These are phyloP conservation scores for Propsilocerus akamusi DNA, from an alignment of 1,140 invertebrate species.

Conservation along the genomic window DNA sequence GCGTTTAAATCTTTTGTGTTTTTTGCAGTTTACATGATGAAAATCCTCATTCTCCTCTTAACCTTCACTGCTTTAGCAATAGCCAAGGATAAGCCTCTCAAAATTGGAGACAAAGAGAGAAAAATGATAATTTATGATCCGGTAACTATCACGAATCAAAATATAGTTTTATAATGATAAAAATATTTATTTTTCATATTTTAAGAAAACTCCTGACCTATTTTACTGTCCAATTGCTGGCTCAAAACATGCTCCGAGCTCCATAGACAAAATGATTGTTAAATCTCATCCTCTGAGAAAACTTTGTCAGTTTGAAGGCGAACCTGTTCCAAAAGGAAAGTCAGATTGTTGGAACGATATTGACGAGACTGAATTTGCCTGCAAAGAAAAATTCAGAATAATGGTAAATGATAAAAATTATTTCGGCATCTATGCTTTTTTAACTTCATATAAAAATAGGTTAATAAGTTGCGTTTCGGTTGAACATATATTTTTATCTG, in stretches of 20 bases:
- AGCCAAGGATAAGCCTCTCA: not conserved
- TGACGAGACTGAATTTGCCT: slow-evolving; percentile 61
- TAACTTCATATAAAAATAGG: not conserved
- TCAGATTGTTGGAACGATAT: slow-evolving; percentile 67
- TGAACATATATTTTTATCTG: not conserved
- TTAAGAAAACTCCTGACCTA: slow-evolving; percentile 50
- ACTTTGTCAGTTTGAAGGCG: slow-evolving; percentile 58
- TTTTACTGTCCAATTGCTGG: slow-evolving; percentile 54
- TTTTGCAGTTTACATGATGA: no score
- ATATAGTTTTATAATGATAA: not conserved
- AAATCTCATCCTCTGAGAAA: slow-evolving; percentile 46
- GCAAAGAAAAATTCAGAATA: slow-evolving; percentile 65
- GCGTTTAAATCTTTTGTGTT: no score
- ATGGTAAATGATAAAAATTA: slow-evolving; percentile 37
- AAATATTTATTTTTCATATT: not conserved
- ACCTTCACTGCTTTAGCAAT: not conserved
- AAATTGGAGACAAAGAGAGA: slow-evolving; percentile 37
- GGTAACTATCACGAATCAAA: slow-evolving; percentile 2
- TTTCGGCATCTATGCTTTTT: not conserved
- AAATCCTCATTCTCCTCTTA: no score
- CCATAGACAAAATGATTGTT: slow-evolving; percentile 44
- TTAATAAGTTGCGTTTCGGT: not conserved
- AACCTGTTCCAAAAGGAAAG: slow-evolving; percentile 48
- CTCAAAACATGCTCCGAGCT: slow-evolving; percentile 48
- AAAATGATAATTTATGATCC: slow-evolving; percentile 70